phyloP scores from a whole-genome alignment of 2,888 invertebrate genomes.

The Aporophyla lueneburgensis region DNA sequence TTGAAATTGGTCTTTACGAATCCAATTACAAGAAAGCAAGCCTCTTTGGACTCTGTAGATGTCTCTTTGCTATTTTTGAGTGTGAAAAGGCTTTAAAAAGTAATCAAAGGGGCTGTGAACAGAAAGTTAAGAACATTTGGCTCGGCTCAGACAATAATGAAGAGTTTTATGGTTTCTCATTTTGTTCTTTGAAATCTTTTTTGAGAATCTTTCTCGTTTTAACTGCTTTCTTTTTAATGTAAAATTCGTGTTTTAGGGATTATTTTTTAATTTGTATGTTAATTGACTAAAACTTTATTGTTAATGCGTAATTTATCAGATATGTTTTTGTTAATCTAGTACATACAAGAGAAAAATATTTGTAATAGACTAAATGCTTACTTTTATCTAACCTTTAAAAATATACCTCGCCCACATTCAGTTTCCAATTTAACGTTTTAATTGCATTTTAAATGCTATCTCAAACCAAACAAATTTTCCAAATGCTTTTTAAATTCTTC shows the following conservation, averaged over 20 bases:
- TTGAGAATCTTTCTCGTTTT: constrained; percentile 65
- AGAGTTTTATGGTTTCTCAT: constrained; percentile 85
- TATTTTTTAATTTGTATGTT: constrained; percentile 38
- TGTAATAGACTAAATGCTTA: not conserved
- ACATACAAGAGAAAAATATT: not conserved
- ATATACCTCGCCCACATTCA: constrained; percentile 13
- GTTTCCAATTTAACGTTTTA: constrained; percentile 59
- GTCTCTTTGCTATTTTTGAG: constrained; percentile 83
- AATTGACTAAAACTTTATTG: constrained; percentile 5
- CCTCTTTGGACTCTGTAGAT: constrained; percentile 78
- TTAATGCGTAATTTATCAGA: not conserved
- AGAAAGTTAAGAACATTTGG: constrained; percentile 84
- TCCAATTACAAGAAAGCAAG: constrained; percentile 84
- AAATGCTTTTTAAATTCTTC: constrained; percentile 89
- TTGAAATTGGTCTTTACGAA: constrained; percentile 79
- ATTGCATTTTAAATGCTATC: constrained; percentile 77
- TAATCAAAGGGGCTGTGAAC: constrained; percentile 85
- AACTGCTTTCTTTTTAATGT: constrained; percentile 56
- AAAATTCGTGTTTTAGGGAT: constrained; percentile 7
- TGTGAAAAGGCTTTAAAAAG: constrained; percentile 85
- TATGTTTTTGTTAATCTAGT: not conserved
- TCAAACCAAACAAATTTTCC: constrained; percentile 84
- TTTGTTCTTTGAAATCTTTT: constrained; percentile 79
- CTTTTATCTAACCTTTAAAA: constrained; percentile 4
- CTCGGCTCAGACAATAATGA: constrained; percentile 80